These are phyloP conservation scores for Drosophila kepulauana DNA, from an alignment of 1,140 invertebrate genomes.

Conservation along the genomic window DNA sequence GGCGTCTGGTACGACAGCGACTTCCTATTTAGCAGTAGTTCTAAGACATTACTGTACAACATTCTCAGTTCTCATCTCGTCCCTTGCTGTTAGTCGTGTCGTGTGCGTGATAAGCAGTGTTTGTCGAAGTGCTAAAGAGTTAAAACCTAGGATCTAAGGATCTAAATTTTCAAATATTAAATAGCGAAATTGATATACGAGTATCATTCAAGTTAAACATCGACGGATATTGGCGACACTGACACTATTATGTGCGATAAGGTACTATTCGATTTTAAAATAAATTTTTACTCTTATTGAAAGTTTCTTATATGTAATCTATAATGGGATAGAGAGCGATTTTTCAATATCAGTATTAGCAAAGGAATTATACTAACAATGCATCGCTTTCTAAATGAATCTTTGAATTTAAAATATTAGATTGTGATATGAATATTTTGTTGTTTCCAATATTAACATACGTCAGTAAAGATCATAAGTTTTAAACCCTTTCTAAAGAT, in stretches of 20 bases:
- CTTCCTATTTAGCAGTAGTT: constrained; percentile 67
- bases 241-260: constrained; percentile 19
- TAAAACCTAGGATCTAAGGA: not conserved
- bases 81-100: constrained; percentile 15
- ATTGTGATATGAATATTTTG: too few species aligned
- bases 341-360: too few species aligned
- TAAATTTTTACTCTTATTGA: not conserved
- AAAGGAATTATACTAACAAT: too few species aligned
- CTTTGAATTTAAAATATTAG: too few species aligned
- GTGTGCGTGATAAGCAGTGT: constrained; percentile 39
- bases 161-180: not conserved
- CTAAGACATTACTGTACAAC: constrained; percentile 35
- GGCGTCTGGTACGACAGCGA: constrained; percentile 57
- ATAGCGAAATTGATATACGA: too few species aligned
- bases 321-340: too few species aligned
- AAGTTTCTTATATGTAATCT: too few species aligned
- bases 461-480: too few species aligned
- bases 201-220: not conserved
- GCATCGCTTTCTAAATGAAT: too few species aligned
- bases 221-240: not conserved
- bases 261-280: constrained; percentile 6
- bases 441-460: too few species aligned
- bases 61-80: constrained; percentile 48
- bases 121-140: constrained; percentile 17
- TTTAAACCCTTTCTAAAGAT: not conserved